phyloP scores from a whole-genome alignment of 2,113 vertebrate species.

The Xenotilapia caudafasciata region DNA sequence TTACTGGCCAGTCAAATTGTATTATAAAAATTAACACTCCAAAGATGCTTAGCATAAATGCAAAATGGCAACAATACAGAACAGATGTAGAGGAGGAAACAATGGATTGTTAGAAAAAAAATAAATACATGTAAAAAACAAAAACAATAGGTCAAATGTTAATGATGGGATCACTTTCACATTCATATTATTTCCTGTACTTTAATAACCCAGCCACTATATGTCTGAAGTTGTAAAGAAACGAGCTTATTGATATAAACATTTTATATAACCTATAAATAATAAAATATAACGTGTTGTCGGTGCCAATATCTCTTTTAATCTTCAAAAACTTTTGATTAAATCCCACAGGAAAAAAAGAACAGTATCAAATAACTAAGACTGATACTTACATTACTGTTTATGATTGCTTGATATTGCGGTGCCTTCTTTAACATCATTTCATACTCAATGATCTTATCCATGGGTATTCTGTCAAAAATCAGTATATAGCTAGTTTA shows the following conservation, averaged over 20 bases:
- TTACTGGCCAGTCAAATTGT: background rate
- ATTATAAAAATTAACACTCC: background rate
- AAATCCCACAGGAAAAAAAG: background rate
- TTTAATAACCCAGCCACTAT: background rate
- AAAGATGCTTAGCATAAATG: background rate
- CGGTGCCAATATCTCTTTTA: background rate
- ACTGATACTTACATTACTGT: conserved; percentile 22
- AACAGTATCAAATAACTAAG: background rate
- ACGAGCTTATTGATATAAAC: background rate
- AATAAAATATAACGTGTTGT: background rate
- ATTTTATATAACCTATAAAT: background rate
- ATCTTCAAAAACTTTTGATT: background rate
- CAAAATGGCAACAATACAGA: background rate
- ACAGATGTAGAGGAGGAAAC: background rate
- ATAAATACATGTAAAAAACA: background rate
- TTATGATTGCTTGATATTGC: background rate
- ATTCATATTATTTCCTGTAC: background rate
- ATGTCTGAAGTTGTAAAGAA: background rate
- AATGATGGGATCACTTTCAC: background rate
- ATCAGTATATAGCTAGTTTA: background rate
- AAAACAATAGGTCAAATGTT: background rate
- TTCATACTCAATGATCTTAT: conserved; percentile 37
- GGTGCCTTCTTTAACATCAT: conserved; percentile 21
- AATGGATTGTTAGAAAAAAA: background rate
- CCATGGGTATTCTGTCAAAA: conserved; percentile 16